phyloP scores from a whole-genome alignment of 2,888 invertebrate genomes.

The Cordilura impudica region DNA sequence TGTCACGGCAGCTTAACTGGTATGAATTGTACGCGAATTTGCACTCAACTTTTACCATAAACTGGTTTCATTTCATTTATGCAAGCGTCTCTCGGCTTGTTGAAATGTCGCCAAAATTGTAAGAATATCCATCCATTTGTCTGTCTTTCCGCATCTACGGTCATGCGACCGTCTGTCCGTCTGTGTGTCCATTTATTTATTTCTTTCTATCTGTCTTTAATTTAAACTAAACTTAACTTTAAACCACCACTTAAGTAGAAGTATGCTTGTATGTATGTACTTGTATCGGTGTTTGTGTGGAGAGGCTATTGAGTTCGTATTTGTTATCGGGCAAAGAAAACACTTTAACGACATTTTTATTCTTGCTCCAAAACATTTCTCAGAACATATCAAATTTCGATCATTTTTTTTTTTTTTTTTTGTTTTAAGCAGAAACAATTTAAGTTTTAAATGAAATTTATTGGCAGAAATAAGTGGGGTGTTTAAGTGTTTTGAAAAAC shows the following conservation, averaged over 20 bases:
- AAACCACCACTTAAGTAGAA: neutral
- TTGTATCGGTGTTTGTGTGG: too few species aligned
- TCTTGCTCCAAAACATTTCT: constrained; percentile 53
- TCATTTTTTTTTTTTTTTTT: constrained; percentile 50
- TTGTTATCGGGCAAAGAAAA: constrained; percentile 44
- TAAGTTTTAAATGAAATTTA: constrained; percentile 44
- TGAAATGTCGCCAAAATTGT: constrained; percentile 57
- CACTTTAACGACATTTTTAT: constrained; percentile 57
- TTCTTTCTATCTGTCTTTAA: neutral
- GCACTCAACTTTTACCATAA: constrained; percentile 58
- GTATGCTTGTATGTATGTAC: too few species aligned
- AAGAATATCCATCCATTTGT: constrained; percentile 50
- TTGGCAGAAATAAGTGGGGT: constrained; percentile 37
- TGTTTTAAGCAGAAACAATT: constrained; percentile 48
- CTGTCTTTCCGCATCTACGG: neutral
- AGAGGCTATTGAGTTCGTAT: constrained; percentile 19
- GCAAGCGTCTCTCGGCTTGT: constrained; percentile 28
- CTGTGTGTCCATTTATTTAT: neutral
- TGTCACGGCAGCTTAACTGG: constrained; percentile 60
- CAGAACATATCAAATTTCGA: constrained; percentile 60
- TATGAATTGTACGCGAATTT: constrained; percentile 62
- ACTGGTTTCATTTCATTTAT: constrained; percentile 51
- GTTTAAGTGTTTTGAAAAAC: neutral
- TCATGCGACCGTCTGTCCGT: constrained; percentile 16
- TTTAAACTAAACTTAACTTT: neutral